Evolutionary conservation across 2,888 invertebrate genomes (phyloP), one percentile per base, ranked within the genome.

Genomic region (Acanthacorydalis orientalis): DNA sequence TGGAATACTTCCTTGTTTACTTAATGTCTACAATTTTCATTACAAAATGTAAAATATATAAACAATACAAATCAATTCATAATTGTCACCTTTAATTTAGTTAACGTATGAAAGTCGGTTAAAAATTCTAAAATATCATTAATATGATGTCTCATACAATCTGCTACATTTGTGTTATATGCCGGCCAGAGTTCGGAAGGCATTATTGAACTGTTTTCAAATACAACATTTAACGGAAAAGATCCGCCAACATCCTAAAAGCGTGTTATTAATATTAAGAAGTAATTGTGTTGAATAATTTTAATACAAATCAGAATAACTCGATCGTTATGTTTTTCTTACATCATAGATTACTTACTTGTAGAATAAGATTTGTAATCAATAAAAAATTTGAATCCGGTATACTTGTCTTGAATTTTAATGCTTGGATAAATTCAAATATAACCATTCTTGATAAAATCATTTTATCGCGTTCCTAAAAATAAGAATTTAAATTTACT

Each of bases 371-470:
- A 58, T 86, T 87, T 47, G 97, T 83, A 14, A 98, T 74, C 61
- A 92, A 78, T 38, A 98, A 72, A 50, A 97, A 79, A 70, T 97
- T 98, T 43, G 87, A 83, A 64, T 97, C 96, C 0, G 96, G 95
- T 54, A 97, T 81, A 34, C 83, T 83, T 10, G 84, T 84, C 70
- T 97, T 97, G 63, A 97, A 95, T 63, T 95, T 87, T 50, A 98
- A 73, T 0, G 93, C 95, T 64, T 95, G 93, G 43, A 96, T 83
- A 54, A 98, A 73, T 68, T 98, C 97, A 62, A 83, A 89, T 40
- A 96, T 89, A 47, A 95, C 79, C 58, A 90, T 88, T 46, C 97
- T 74, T 46, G 93, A 89, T 43, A 97, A 74, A 52, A 89, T 78
- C 62, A 92, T 74, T 70, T 93, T 95, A 68, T 98, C 98, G 16